Base-by-base conservation (phyloP, 2,888 invertebrate species). In the Pachycephus smyrnensis region DNA sequence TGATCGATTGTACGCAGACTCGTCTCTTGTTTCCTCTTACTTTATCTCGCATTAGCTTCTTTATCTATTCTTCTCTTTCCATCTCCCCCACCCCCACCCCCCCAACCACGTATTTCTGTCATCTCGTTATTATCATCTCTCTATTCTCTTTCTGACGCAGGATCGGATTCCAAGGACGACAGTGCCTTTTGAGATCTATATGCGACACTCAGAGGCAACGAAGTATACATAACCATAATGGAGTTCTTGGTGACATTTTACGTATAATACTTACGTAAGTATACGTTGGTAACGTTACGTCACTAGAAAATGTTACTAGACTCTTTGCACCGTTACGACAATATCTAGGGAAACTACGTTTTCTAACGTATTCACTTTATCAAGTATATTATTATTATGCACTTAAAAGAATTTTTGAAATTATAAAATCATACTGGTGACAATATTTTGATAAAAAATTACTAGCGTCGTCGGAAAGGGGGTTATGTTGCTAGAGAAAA, bases 211-310 rank as follows among this genome's bases (percentile, higher is more conserved):
- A 88, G 23, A 85, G 82, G 23, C 82, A 83, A 77, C 85, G 86
- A 23, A 55, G 55, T 40, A 80, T 87, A 73, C 85, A 88, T 76
- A 78, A 78, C 75, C 86, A 88, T 82, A 88, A 90, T 80, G 90
- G 90, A 40, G 85, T 91, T 11, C 80, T 91, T 74, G 91, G 90
- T 71, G 89, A 90, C 82, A 76, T 91, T 37, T 78, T 91, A 80
- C 87, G 88, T 77, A 89, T 91, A 76, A 78, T 90, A 79, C 86
- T 92, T 79, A 88, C 87, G 90, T 90, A 84, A 89, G 89, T 89
- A 73, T 40, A 35, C 76, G 93, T 93, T 85, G 92, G 23, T 9
- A 23, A 9, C 9, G 1, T 55, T 55, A 35, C 23, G 23, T 55
- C 23, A 55, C 55, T 55, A 55, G 40, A 55, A 9, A 55, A 55